Conservation (phyloP, 2,888 invertebrate species). For the Trachelus stipa region DNA sequence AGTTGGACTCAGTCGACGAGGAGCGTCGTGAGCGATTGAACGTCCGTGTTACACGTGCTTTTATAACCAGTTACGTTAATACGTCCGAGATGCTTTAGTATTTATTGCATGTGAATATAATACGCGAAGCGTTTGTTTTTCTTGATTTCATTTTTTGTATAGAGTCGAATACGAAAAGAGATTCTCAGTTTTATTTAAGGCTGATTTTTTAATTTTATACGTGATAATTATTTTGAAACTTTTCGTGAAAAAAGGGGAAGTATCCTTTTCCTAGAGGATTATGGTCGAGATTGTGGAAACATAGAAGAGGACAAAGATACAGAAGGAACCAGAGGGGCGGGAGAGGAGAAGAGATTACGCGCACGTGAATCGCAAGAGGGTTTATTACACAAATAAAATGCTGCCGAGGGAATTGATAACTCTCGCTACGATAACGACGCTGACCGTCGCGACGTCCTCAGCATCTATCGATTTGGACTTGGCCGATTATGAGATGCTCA, state of each 20-base stretch:
- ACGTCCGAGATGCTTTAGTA: neutral
- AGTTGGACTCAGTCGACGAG: slow-evolving; percentile 43
- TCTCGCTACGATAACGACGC: slow-evolving; percentile 41
- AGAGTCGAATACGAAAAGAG: neutral
- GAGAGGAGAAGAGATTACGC: neutral
- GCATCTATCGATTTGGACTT: slow-evolving; percentile 52
- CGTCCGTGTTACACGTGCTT: slow-evolving; percentile 11
- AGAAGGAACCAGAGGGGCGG: neutral
- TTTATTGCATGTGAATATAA: neutral
- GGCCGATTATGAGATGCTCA: slow-evolving; percentile 54
- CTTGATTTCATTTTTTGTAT: neutral
- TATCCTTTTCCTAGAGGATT: neutral
- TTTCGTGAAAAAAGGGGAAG: neutral
- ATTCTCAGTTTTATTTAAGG: neutral
- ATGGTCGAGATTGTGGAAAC: neutral
- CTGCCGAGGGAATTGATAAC: slow-evolving; percentile 45
- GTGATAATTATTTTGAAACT: neutral
- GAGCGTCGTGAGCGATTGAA: slow-evolving; percentile 28
- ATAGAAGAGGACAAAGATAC: neutral
- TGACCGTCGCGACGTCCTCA: slow-evolving; percentile 35
- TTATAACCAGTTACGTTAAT: neutral
- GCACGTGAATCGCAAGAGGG: neutral
- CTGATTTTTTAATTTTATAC: neutral
- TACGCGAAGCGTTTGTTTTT: neutral
- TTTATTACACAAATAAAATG: slow-evolving; percentile 33